Percentiles rank a stretch among this genome's conserved stretches.
Conservation (phyloP, 1,140 invertebrate genomes). For the Chymomyza costata region DNA sequence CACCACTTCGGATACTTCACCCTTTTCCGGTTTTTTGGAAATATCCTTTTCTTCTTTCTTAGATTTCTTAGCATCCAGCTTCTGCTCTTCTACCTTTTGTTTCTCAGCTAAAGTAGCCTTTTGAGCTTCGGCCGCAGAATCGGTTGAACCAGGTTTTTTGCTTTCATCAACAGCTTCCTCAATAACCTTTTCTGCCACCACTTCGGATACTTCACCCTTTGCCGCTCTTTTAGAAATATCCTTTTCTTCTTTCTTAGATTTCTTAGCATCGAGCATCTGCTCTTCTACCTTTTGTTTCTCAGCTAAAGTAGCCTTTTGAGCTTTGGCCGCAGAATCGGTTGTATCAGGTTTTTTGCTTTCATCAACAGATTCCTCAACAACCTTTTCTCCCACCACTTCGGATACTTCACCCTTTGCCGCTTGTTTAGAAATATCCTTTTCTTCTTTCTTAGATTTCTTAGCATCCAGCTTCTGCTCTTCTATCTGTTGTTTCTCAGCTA, state of each 20-base stretch:
- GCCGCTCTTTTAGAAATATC: constrained; percentile 4
- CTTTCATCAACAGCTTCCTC: constrained; percentile 4
- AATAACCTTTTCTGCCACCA: constrained; percentile 11
- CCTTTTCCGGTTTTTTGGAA: constrained; percentile 14
- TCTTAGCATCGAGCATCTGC: constrained; percentile 10
- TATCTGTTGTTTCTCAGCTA: constrained; percentile 13
- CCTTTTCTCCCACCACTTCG: constrained; percentile 21
- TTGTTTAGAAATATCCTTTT: background rate
- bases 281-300: constrained; percentile 26
- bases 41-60: constrained; percentile 17
- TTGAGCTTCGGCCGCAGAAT: constrained; percentile 6
- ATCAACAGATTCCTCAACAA: constrained; percentile 14
- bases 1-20: constrained; percentile 24
- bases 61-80: constrained; percentile 4
- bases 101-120: constrained; percentile 11
- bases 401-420: constrained; percentile 29
- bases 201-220: constrained; percentile 35
- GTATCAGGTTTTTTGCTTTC: background rate
- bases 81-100: constrained; percentile 14
- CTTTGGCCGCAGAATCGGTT: constrained; percentile 18
- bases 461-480: constrained; percentile 1
- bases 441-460: constrained; percentile 12
- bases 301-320: constrained; percentile 30
- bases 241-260: constrained; percentile 15
- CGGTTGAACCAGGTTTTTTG: background rate